phyloP scores from a whole-genome alignment of 2,888 invertebrate genomes.

The Eupithecia inturbata region DNA sequence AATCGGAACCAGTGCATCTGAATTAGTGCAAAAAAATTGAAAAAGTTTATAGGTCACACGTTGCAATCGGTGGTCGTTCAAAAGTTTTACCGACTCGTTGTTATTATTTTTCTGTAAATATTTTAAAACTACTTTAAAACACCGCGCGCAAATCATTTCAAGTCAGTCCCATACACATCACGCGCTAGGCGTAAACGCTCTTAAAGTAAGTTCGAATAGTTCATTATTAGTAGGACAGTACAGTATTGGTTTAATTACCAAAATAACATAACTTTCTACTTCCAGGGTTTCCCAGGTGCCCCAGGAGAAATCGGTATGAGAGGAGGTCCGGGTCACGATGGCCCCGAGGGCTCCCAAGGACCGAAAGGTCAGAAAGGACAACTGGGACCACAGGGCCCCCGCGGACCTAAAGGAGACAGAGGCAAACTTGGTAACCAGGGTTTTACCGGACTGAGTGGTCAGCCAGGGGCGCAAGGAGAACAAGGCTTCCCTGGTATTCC shows the following conservation, averaged over 20 bases:
- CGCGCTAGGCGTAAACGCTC: too few species aligned
- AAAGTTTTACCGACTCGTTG: conserved; percentile 25
- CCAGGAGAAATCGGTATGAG: conserved; percentile 89
- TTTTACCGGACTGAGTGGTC: conserved; percentile 93
- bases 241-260: too few species aligned
- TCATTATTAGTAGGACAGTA: too few species aligned
- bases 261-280: background rate
- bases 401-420: conserved; percentile 93
- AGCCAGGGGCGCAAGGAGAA: conserved; percentile 87
- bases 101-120: too few species aligned
- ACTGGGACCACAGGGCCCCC: conserved; percentile 90
- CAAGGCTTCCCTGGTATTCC: conserved; percentile 90
- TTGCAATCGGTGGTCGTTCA: conserved; percentile 32
- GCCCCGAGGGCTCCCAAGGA: conserved; percentile 93
- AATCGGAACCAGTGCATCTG: conserved; percentile 61
- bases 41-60: conserved; percentile 42
- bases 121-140: too few species aligned
- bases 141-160: too few species aligned
- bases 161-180: too few species aligned
- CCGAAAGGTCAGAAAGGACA: conserved; percentile 96
- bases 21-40: conserved; percentile 47
- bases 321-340: conserved; percentile 92
- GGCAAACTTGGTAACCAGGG: conserved; percentile 95
- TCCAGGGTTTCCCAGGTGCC: conserved; percentile 89
- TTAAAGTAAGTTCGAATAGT: too few species aligned